Percentiles rank a stretch among this genome's conserved stretches.
Conservation (phyloP, 1,140 invertebrate species). For the Liolophura sinensis region DNA sequence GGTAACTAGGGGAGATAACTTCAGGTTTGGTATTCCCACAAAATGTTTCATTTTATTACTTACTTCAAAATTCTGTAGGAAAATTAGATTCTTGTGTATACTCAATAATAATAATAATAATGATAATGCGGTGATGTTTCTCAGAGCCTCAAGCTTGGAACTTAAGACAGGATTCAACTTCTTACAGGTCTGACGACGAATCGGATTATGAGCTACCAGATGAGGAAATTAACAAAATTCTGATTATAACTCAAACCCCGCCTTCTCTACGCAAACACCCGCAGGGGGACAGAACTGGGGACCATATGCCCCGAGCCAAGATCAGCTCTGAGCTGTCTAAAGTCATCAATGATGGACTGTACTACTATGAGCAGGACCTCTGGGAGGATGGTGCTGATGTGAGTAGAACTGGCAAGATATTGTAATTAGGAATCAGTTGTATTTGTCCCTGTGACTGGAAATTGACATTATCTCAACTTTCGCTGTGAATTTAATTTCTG, state of each 20-base stretch:
- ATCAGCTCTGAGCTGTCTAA: slow-evolving; percentile 92
- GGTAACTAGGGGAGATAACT: too few relatives aligned
- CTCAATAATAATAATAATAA: too few relatives aligned
- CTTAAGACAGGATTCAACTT: not conserved
- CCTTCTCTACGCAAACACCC: slow-evolving; percentile 55
- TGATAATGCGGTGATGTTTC: too few relatives aligned
- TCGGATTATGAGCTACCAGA: slow-evolving; percentile 79
- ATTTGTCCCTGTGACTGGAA: too few relatives aligned
- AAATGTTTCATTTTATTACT: too few relatives aligned
- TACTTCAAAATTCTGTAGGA: too few relatives aligned
- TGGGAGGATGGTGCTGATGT: slow-evolving; percentile 30
- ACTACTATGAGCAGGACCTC: slow-evolving; percentile 78
- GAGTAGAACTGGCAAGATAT: not conserved
- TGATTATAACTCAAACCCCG: slow-evolving; percentile 90
- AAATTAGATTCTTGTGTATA: too few relatives aligned
- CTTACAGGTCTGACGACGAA: slow-evolving; percentile 68
- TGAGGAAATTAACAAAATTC: slow-evolving; percentile 88
- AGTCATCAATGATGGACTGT: slow-evolving; percentile 93
- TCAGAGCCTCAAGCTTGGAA: too few relatives aligned
- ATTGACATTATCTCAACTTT: too few relatives aligned
- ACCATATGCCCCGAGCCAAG: slow-evolving; percentile 52
- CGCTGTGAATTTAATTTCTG: too few relatives aligned
- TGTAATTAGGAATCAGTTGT: not conserved
- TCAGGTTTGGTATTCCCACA: too few relatives aligned
- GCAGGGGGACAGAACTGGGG: slow-evolving; percentile 51